phyloP scores from a whole-genome alignment of 2,888 invertebrate genomes.

The Eledone cirrhosa region DNA sequence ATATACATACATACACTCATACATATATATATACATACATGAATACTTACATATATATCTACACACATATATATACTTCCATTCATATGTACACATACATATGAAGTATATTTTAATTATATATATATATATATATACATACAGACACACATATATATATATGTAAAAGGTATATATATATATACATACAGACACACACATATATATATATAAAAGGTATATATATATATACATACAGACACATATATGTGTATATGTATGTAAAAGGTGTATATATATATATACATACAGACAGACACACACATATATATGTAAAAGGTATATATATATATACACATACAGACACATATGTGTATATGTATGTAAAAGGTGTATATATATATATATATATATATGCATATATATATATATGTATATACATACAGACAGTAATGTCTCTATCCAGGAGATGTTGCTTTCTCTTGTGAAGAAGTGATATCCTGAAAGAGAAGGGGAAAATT shows the following conservation, averaged over 20 bases:
- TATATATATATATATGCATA: neutral
- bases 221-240: neutral
- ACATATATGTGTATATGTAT: neutral
- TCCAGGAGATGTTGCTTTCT: too few relatives aligned
- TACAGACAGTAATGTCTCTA: too few relatives aligned
- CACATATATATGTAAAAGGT: neutral
- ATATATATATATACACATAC: neutral
- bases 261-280: neutral
- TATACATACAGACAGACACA: neutral
- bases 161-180: too few relatives aligned
- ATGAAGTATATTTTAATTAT: too few relatives aligned
- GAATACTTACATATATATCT: neutral
- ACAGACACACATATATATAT: neutral
- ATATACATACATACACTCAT: too few relatives aligned
- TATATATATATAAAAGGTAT: neutral
- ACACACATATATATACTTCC: neutral
- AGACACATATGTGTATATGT: too few relatives aligned
- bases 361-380: neutral
- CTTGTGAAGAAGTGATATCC: too few relatives aligned
- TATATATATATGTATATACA: too few relatives aligned
- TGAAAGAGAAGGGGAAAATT: too few relatives aligned
- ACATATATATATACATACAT: neutral
- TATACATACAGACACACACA: neutral
- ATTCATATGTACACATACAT: neutral
- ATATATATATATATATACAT: neutral